Evolutionary conservation across 2,888 invertebrate species (phyloP).

Genomic region (Torymus auratus): DNA sequence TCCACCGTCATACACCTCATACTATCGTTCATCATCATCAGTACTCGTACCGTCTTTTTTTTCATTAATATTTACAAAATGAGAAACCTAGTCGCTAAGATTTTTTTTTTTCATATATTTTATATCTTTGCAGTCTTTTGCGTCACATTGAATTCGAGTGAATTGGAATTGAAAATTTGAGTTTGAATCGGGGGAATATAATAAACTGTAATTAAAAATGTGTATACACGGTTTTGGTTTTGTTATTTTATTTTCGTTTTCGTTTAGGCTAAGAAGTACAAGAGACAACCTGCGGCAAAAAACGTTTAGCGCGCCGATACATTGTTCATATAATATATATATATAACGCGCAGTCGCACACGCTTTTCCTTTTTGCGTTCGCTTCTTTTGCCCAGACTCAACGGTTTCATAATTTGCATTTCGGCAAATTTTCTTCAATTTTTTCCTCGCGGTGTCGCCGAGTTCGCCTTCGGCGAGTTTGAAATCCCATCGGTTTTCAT

Average conservation of each 20-base stretch:
- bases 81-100: conserved; percentile 58
- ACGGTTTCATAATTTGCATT: conserved; percentile 18
- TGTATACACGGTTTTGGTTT: conserved; percentile 29
- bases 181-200: too few relatives aligned
- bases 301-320: conserved; percentile 27
- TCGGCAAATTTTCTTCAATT: background rate
- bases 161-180: conserved; percentile 47
- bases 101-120: conserved; percentile 43
- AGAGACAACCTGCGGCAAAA: conserved; percentile 53
- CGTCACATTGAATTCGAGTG: conserved; percentile 62
- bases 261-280: conserved; percentile 51
- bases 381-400: conserved; percentile 1
- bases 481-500: conserved; percentile 40
- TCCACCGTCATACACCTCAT: conserved; percentile 34
- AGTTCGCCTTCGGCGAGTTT: conserved; percentile 39
- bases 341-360: background rate
- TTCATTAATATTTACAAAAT: conserved; percentile 62
- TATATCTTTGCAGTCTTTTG: conserved; percentile 63
- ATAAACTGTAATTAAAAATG: conserved; percentile 47
- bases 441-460: background rate
- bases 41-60: conserved; percentile 35
- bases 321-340: conserved; percentile 7
- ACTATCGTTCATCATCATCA: conserved; percentile 30
- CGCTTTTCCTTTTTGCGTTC: conserved; percentile 5
- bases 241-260: too few relatives aligned